phyloP scores from a whole-genome alignment of 2,888 invertebrate species.

The Ormia ochracea region DNA sequence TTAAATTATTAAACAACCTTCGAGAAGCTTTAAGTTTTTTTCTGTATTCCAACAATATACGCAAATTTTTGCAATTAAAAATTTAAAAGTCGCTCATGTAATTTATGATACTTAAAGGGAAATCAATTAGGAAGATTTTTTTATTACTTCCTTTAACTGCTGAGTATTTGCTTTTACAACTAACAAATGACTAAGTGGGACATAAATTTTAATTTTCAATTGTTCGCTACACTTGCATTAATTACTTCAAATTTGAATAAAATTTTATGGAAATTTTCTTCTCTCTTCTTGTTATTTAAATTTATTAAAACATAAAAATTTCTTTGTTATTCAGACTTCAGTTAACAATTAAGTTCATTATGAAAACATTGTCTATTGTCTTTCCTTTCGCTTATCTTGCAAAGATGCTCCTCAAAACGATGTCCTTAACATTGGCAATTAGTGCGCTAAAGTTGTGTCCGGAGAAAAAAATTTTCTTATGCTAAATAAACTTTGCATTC shows the following conservation, averaged over 20 bases:
- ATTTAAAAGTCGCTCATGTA: too few relatives aligned
- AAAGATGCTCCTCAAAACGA: background rate
- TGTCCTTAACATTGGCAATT: constrained; percentile 47
- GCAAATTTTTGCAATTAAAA: too few relatives aligned
- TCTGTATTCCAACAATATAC: too few relatives aligned
- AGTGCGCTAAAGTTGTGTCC: constrained; percentile 33
- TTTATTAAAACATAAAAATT: constrained; percentile 2
- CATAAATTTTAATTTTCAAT: background rate
- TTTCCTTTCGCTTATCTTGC: background rate
- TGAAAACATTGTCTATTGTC: background rate
- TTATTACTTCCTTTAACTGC: too few relatives aligned
- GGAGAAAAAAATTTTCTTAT: background rate
- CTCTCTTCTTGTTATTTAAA: background rate
- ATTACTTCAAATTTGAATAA: background rate
- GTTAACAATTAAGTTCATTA: constrained; percentile 32
- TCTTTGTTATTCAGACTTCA: background rate
- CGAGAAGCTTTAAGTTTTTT: too few relatives aligned
- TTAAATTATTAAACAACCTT: too few relatives aligned
- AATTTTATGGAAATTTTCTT: background rate
- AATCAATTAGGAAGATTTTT: too few relatives aligned
- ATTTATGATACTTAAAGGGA: too few relatives aligned
- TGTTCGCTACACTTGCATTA: background rate
- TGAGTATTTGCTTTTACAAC: too few relatives aligned
- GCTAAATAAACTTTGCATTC: background rate
- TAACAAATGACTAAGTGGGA: too few relatives aligned